phyloP scores from a whole-genome alignment of 2,888 invertebrate species.

The Dascillus cervinus region DNA sequence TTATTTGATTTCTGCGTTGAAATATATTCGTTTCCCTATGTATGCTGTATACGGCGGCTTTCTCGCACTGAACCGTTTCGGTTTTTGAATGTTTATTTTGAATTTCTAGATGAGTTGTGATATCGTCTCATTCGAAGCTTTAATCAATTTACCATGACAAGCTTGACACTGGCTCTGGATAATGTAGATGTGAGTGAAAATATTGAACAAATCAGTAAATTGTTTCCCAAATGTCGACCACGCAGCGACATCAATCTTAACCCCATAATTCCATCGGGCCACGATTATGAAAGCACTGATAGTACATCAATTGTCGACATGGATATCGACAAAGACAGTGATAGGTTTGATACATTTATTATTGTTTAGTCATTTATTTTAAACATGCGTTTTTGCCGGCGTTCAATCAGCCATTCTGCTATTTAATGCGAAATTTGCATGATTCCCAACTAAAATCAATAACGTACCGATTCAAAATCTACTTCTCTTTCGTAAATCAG shows the following conservation, averaged over 20 bases:
- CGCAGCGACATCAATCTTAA: constrained; percentile 53
- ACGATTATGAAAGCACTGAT: constrained; percentile 40
- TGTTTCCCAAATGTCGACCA: constrained; percentile 83
- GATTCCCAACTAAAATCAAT: too few species aligned
- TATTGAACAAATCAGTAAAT: constrained; percentile 71
- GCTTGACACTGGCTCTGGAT: constrained; percentile 42
- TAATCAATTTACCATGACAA: constrained; percentile 37
- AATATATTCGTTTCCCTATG: too few species aligned
- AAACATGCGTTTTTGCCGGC: too few species aligned
- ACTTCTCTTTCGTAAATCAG: too few species aligned
- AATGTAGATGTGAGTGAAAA: constrained; percentile 45
- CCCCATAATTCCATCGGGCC: constrained; percentile 39
- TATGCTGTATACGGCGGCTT: constrained; percentile 5
- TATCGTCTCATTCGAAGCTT: constrained; percentile 11
- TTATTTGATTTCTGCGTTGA: too few species aligned
- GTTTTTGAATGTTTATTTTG: constrained; percentile 1
- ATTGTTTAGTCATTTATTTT: too few species aligned
- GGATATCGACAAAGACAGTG: constrained; percentile 45
- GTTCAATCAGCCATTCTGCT: too few species aligned
- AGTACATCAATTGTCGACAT: constrained; percentile 41
- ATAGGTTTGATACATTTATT: constrained; percentile 29
- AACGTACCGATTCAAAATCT: too few species aligned
- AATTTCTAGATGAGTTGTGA: constrained; percentile 14
- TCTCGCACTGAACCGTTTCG: constrained; percentile 4
- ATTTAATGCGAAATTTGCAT: too few species aligned